Evolutionary conservation across 2,113 vertebrate species (phyloP).

Genomic region (Chlorocebus sabaeus): DNA sequence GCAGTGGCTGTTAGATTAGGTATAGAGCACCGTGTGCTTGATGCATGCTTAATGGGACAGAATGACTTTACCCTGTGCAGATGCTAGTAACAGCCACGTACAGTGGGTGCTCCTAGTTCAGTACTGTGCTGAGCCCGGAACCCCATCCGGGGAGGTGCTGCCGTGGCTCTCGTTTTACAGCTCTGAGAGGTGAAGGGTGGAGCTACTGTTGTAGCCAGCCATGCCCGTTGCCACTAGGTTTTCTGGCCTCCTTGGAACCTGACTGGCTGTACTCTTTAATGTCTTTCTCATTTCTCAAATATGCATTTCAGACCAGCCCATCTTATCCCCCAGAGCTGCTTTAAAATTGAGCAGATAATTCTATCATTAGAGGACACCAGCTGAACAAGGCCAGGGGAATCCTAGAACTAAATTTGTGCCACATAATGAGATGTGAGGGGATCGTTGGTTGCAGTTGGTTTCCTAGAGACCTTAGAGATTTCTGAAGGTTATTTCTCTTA

Average conservation of each 20-base stretch:
- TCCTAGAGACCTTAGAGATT: conserved; percentile 10
- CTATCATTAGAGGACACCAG: background rate
- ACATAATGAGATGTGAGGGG: background rate
- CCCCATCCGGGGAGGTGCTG: background rate
- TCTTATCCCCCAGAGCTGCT: background rate
- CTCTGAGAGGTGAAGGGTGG: background rate
- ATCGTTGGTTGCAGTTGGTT: background rate
- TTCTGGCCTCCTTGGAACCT: background rate
- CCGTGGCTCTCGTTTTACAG: background rate
- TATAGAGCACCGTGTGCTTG: background rate
- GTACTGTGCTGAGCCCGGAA: background rate
- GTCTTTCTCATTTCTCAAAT: background rate
- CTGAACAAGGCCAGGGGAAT: background rate
- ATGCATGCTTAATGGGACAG: background rate
- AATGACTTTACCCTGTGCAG: background rate
- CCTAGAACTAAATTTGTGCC: background rate
- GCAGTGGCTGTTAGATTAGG: background rate
- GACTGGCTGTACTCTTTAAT: background rate
- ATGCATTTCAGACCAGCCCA: background rate
- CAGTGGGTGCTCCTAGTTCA: background rate
- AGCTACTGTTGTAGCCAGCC: background rate
- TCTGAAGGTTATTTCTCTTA: background rate
- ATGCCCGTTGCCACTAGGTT: background rate
- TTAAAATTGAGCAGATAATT: conserved; percentile 14
- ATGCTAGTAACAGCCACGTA: background rate